Conservation (phyloP, 2,888 invertebrate genomes). For the Noctua fimbriata region DNA sequence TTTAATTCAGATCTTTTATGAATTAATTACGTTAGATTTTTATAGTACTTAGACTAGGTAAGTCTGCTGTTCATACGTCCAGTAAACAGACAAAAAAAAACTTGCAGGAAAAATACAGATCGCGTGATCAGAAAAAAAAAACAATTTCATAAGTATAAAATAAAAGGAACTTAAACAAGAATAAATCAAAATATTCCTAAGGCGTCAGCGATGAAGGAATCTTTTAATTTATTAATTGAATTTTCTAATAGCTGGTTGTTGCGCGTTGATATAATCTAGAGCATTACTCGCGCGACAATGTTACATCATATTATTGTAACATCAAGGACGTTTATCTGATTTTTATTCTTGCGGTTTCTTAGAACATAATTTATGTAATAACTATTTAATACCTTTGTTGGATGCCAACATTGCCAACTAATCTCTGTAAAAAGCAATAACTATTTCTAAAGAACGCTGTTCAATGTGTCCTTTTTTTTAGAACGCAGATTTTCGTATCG, state of each 20-base stretch:
- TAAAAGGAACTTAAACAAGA: conserved; percentile 28
- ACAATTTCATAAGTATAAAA: conserved; percentile 33
- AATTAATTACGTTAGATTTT: conserved; percentile 7
- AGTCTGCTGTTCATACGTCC: background rate
- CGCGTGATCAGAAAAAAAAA: conserved; percentile 7
- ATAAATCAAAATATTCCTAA: conserved; percentile 62
- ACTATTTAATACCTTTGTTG: conserved; percentile 46
- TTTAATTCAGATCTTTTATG: background rate
- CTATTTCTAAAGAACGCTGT: conserved; percentile 30
- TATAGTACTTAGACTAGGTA: background rate
- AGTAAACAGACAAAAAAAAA: background rate
- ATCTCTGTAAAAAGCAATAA: conserved; percentile 31
- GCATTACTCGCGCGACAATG: conserved; percentile 39
- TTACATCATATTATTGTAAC: conserved; percentile 61
- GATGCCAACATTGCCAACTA: conserved; percentile 48
- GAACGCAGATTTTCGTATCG: conserved; percentile 20
- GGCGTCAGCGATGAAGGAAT: conserved; percentile 44
- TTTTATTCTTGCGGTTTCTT: conserved; percentile 56
- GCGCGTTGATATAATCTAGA: conserved; percentile 48
- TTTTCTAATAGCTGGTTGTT: conserved; percentile 58
- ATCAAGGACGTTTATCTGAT: conserved; percentile 54
- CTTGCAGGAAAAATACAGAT: conserved; percentile 11
- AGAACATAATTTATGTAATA: conserved; percentile 61
- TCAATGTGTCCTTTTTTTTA: conserved; percentile 17
- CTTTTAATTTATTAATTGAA: conserved; percentile 56